Evolutionary conservation across 1,140 invertebrate genomes (phyloP).

Genomic region (Drosophila bocki): DNA sequence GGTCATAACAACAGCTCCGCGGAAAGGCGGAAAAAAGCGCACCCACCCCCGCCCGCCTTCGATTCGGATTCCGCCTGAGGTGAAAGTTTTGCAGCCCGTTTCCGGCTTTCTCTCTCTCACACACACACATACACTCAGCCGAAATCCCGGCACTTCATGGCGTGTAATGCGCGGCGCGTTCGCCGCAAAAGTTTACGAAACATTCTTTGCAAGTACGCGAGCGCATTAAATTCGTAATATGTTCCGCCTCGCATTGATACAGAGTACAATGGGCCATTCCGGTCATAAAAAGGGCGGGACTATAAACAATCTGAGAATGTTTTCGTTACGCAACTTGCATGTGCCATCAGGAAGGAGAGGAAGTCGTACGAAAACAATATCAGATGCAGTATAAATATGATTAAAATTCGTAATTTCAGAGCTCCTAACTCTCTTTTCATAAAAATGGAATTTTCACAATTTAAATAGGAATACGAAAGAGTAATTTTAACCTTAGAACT

Average conservation of each 20-base stretch:
- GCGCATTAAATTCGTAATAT: constrained; percentile 81
- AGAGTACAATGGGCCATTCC: constrained; percentile 51
- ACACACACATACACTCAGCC: constrained; percentile 3
- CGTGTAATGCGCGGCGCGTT: constrained; percentile 70
- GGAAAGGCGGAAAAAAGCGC: constrained; percentile 24
- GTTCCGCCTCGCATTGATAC: constrained; percentile 67
- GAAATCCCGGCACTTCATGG: constrained; percentile 47
- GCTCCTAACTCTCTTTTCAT: no score
- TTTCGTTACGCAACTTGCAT: not conserved
- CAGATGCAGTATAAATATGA: no score
- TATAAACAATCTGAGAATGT: constrained; percentile 33
- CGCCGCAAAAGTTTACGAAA: constrained; percentile 78
- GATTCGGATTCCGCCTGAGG: constrained; percentile 52
- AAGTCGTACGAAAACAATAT: not conserved
- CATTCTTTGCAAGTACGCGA: constrained; percentile 67
- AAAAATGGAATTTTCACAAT: no score
- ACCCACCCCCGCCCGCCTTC: constrained; percentile 14
- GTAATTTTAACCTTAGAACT: not conserved
- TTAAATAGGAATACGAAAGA: no score
- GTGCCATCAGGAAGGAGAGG: not conserved
- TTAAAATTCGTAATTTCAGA: not conserved
- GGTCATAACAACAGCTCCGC: constrained; percentile 47
- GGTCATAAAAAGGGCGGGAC: constrained; percentile 15
- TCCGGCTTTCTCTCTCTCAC: constrained; percentile 56
- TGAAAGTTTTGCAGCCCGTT: constrained; percentile 81